A percentile compares a stretch with the other conserved stretches of the same genome.
Conservation (phyloP, 2,797 vertebrate species). For the Dromococcyx pavoninus region DNA sequence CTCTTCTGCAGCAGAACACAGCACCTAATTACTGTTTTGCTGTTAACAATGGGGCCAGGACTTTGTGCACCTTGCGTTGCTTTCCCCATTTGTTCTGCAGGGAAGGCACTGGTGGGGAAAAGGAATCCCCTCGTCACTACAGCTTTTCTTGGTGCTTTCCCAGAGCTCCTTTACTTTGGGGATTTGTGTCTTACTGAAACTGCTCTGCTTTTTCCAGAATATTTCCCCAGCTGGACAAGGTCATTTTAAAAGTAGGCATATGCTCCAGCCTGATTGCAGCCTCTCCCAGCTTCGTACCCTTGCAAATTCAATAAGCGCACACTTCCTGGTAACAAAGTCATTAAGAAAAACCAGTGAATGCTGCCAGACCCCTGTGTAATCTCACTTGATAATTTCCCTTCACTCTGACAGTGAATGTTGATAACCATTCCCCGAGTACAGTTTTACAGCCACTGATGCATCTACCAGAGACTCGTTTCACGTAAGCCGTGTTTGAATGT, state of each 20-base stretch:
- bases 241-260: background rate
- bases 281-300: background rate
- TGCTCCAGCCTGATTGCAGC: background rate
- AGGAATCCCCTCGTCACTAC: background rate
- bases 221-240: background rate
- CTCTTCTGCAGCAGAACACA: background rate
- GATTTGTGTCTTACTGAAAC: background rate
- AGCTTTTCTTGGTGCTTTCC: background rate
- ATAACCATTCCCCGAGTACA: background rate
- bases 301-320: background rate
- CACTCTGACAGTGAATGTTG: background rate
- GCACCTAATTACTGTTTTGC: conserved; percentile 13
- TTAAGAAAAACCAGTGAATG: background rate
- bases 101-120: accelerated
- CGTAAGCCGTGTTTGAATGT: background rate
- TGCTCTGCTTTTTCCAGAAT: background rate
- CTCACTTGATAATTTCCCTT: background rate
- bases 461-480: conserved; percentile 7
- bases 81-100: background rate
- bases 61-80: background rate
- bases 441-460: conserved; percentile 10
- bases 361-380: background rate
- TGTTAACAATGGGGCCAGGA: background rate
- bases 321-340: background rate
- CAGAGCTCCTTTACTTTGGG: background rate